Evolutionary conservation across 2,888 invertebrate species (phyloP).

Genomic region (Eristalis pertinax): DNA sequence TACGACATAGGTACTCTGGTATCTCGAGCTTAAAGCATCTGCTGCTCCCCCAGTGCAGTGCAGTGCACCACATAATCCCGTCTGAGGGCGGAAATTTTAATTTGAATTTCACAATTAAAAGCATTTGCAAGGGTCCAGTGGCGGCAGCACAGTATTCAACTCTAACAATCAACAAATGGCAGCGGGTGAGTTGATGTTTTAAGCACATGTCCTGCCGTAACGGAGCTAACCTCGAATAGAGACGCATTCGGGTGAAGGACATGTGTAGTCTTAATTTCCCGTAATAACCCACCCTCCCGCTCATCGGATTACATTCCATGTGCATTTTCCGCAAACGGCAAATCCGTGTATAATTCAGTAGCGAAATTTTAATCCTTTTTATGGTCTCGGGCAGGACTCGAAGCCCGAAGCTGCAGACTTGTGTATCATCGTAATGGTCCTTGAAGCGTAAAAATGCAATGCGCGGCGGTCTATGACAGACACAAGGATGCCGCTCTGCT

Average conservation of each 20-base stretch:
- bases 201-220: slow-evolving; percentile 29
- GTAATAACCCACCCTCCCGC: background rate
- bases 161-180: slow-evolving; percentile 50
- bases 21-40: slow-evolving; percentile 34
- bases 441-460: slow-evolving; percentile 12
- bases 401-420: background rate
- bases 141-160: slow-evolving; percentile 18
- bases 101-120: slow-evolving; percentile 65
- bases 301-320: slow-evolving; percentile 35
- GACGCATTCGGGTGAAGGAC: slow-evolving; percentile 37
- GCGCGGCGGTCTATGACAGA: background rate
- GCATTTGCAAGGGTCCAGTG: slow-evolving; percentile 45
- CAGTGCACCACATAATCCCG: slow-evolving; percentile 51
- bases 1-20: background rate
- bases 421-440: slow-evolving; percentile 1
- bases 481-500: slow-evolving; percentile 13
- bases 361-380: slow-evolving; percentile 50
- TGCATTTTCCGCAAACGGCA: slow-evolving; percentile 21
- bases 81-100: slow-evolving; percentile 65
- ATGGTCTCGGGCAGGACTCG: slow-evolving; percentile 1
- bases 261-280: slow-evolving; percentile 10
- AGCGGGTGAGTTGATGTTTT: slow-evolving; percentile 18
- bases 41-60: slow-evolving; percentile 20
- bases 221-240: slow-evolving; percentile 18
- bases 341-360: slow-evolving; percentile 37